Evolutionary conservation across 2,113 vertebrate species (phyloP), one percentile per base, ranked within the genome.

Genomic region (Gobio gobio): DNA sequence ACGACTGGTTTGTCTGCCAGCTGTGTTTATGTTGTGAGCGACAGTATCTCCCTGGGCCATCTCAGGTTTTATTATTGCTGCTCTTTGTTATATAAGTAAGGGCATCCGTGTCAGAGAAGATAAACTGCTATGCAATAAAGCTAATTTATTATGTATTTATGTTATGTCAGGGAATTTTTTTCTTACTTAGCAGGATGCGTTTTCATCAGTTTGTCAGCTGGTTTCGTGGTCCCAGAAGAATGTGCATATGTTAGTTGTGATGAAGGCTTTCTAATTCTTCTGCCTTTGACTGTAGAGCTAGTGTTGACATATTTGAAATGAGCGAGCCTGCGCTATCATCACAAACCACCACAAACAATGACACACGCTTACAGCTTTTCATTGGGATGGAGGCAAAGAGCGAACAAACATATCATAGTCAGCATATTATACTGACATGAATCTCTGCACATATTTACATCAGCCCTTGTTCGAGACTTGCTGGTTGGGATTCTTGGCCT

Each of bases 191-290:
- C 86, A 87, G 45, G 85, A 87, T 90, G 70, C 13, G 54, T 26
- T 45, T 18, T 72, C 51, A 54, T 45, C 83, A 85, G 86, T 90
- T 89, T 92, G 91, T 94, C 91, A 89, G 91, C 89, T 83, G 88
- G 75, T 88, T 89, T 90, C 86, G 72, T 87, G 88, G 90, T 88
- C 92, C 81, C 86, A 78, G 85, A 92, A 92, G 92, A 93, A 94
- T 93, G 92, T 92, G 92, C 91, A 89, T 89, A 91, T 84, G 84
- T 85, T 90, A 83, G 86, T 88, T 90, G 85, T 88, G 87, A 88
- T 85, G 84, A 91, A 90, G 91, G 92, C 90, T 89, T 79, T 33
- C 86, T 93, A 87, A 93, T 91, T 90, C 90, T 92, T 20, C 24
- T 29, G 61, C 92, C 85, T 93, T 90, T 92, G 91, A 89, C 81